These are phyloP conservation scores for Atrina japonica DNA, from an alignment of 2,888 invertebrate species.

Conservation along the genomic window DNA sequence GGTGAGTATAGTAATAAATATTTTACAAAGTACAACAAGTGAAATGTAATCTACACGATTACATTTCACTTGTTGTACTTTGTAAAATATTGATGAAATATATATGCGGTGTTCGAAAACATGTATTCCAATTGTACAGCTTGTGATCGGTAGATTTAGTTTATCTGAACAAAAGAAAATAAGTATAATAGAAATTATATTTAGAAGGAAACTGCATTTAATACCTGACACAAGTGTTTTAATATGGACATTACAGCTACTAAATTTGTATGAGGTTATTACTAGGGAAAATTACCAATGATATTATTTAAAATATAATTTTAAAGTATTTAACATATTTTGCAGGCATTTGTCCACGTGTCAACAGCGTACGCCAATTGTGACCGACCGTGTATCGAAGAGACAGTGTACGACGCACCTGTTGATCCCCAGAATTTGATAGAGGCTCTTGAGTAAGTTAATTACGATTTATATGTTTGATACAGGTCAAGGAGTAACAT, in stretches of 20 bases:
- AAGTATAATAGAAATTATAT: too few relatives aligned
- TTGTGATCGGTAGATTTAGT: too few relatives aligned
- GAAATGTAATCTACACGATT: too few relatives aligned
- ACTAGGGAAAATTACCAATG: too few relatives aligned
- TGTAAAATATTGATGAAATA: too few relatives aligned
- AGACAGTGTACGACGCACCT: slow-evolving; percentile 86
- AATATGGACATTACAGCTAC: not conserved
- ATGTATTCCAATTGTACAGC: too few relatives aligned
- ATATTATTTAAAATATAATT: not conserved
- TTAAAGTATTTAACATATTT: not conserved
- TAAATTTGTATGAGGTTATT: not conserved
- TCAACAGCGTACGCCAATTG: slow-evolving; percentile 94
- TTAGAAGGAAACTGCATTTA: not conserved
- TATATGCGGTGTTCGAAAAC: too few relatives aligned
- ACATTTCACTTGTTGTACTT: too few relatives aligned
- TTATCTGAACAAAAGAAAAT: too few relatives aligned
- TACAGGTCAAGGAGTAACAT: too few relatives aligned
- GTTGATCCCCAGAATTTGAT: slow-evolving; percentile 81
- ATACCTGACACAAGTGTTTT: not conserved
- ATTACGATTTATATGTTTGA: too few relatives aligned
- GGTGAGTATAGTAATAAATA: slow-evolving; percentile 81
- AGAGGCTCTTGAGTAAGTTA: slow-evolving; percentile 80
- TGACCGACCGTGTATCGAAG: slow-evolving; percentile 87
- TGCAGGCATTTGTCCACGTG: slow-evolving; percentile 85
- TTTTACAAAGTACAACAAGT: too few relatives aligned